phyloP scores from a whole-genome alignment of 2,113 vertebrate genomes.

The Steatornis caripensis region DNA sequence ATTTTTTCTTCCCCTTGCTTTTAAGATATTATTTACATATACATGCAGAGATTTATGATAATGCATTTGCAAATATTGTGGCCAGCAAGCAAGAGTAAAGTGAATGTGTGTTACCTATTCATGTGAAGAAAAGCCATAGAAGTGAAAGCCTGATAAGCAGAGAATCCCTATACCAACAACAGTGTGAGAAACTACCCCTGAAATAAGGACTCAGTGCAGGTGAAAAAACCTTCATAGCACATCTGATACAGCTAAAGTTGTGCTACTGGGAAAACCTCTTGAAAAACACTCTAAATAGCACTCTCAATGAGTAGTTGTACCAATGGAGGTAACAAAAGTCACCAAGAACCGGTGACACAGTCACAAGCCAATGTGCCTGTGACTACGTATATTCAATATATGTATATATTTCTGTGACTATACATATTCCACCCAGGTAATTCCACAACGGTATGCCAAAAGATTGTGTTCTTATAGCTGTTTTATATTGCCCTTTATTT shows the following conservation, averaged over 20 bases:
- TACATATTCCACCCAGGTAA: neutral
- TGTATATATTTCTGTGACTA: neutral
- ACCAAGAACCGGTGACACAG: neutral
- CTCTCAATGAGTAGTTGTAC: neutral
- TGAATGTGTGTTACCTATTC: neutral
- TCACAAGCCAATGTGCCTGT: accelerated
- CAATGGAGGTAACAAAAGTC: neutral
- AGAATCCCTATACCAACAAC: neutral
- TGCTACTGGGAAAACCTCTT: neutral
- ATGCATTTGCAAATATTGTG: neutral
- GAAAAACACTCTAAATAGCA: neutral
- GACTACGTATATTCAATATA: neutral
- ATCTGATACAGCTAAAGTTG: neutral
- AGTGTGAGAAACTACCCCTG: neutral
- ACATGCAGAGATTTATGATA: neutral
- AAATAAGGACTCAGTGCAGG: neutral
- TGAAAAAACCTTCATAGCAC: neutral
- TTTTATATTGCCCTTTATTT: neutral
- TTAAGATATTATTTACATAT: neutral
- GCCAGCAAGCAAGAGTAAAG: neutral
- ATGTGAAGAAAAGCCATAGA: neutral
- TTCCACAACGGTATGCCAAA: neutral
- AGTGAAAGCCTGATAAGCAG: neutral
- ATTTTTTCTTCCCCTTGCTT: neutral
- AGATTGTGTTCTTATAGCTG: neutral